Conservation (phyloP, 2,113 vertebrate species). For the Myotis yumanensis region DNA sequence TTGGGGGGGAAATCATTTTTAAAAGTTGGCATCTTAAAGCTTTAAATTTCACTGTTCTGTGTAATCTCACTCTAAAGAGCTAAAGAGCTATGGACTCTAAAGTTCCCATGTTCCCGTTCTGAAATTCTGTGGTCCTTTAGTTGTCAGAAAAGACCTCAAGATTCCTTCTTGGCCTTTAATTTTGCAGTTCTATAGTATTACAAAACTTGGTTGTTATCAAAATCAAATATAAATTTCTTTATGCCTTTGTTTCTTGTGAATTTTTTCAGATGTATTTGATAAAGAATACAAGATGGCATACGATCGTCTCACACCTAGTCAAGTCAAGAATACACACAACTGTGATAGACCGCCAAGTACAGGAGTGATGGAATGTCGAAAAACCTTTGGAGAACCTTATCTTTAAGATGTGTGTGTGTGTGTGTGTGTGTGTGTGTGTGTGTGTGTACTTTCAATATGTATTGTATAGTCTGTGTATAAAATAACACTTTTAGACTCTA, state of each 20-base stretch:
- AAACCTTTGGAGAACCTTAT: conserved; percentile 94
- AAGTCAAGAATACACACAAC: conserved; percentile 96
- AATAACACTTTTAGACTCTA: conserved; percentile 78
- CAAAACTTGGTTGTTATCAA: background rate
- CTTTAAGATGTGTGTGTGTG: conserved; percentile 83
- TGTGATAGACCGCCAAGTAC: conserved; percentile 96
- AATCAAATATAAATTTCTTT: conserved; percentile 15
- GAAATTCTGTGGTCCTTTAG: background rate
- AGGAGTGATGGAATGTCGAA: conserved; percentile 97
- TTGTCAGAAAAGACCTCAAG: background rate
- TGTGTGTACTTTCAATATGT: conserved; percentile 47
- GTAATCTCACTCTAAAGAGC: background rate
- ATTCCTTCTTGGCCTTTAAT: background rate
- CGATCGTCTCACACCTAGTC: conserved; percentile 93
- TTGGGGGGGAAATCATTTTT: background rate
- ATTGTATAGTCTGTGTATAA: conserved; percentile 76
- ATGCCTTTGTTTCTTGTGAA: conserved; percentile 15
- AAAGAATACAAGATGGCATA: conserved; percentile 98
- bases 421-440: conserved; percentile 14
- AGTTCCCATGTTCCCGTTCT: background rate
- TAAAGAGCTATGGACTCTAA: background rate
- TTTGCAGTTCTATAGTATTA: background rate
- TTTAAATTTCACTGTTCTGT: background rate
- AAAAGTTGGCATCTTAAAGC: background rate
- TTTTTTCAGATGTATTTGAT: conserved; percentile 94